Evolutionary conservation across 2,797 vertebrate genomes (phyloP), one percentile per base, ranked within the genome.

Genomic region (Clarias fuscus): DNA sequence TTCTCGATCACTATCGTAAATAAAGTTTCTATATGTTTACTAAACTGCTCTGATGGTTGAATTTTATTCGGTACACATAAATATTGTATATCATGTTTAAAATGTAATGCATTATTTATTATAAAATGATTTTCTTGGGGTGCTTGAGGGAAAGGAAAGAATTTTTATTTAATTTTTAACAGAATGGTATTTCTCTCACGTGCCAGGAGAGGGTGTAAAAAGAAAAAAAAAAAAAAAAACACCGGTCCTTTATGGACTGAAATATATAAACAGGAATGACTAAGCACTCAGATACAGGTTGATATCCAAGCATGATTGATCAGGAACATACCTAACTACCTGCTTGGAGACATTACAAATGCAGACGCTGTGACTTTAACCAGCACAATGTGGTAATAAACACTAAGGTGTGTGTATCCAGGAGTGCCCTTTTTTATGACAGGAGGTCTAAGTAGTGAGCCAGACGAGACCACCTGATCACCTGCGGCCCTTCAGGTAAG

Each of bases 281-380:
- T 18, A 17, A 2, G 20, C 20, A 4, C 20, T 24, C 18, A 5
- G 22, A 20, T 71, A 40, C 68, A 71, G 33, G 7, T 13, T 4
- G 40, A 72, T 10, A 24, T 72, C 10, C 33, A 2, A 14, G 20
- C 22, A 27, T 27, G 14, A 48, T 48, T 10, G 22, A 1, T 64
- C 77, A 43, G 77, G 58, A 80, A 64, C 11, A 4, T 1, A 37
- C 7, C 40, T 7, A 37, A 61, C 27, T 11, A 48, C 48, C 10
- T 68, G 70, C 15, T 61, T 30, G 27, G 68, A 59, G 67, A 87
- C 30, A 43, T 11, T 3, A 3, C n/a, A 22, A 18, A 14, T 79
- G 64, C 30, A 80, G 30, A 67, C 79, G 43, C 83, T 89, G 88
- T 84, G 80, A 40, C 86, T 90, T 91, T 90, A 91, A 91, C 68